Evolutionary conservation across 2,797 vertebrate genomes (phyloP).

Genomic region (Hyperoplus immaculatus): DNA sequence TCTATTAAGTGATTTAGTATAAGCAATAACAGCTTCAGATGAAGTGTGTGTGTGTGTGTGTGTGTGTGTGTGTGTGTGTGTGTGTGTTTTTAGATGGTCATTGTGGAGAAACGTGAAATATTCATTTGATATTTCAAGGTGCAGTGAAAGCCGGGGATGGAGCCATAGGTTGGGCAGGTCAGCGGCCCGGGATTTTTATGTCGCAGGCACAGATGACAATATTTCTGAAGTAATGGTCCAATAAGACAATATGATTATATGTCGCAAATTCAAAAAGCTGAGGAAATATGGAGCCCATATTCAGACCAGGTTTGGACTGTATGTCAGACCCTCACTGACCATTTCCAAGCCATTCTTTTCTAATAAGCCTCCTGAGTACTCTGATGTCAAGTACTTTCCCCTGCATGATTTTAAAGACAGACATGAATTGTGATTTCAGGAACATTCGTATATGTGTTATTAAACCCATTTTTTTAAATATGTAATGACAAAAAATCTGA

Average conservation of each 20-base stretch:
- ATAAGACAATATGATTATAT: constrained; percentile 75
- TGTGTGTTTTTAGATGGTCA: constrained; percentile 46
- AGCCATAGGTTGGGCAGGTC: constrained; percentile 69
- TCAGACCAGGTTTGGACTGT: constrained; percentile 42
- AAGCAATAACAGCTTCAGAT: constrained; percentile 71
- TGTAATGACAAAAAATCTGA: background rate
- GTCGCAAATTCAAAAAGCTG: constrained; percentile 48
- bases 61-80: too few species aligned
- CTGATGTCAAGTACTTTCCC: background rate
- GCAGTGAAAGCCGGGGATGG: constrained; percentile 47
- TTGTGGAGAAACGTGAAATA: constrained; percentile 77
- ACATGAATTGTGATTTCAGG: background rate
- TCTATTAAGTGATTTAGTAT: constrained; percentile 76
- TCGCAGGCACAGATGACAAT: constrained; percentile 64
- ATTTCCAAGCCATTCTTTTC: background rate
- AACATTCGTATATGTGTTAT: background rate
- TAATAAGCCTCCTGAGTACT: too few species aligned
- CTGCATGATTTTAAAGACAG: background rate
- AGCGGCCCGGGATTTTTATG: constrained; percentile 70
- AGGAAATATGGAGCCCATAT: constrained; percentile 63
- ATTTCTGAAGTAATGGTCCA: constrained; percentile 77
- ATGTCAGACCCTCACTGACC: constrained; percentile 48
- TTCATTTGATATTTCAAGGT: constrained; percentile 78
- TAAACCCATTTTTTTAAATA: background rate
- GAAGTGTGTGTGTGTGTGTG: constrained; percentile 8